phyloP scores from a whole-genome alignment of 2,113 vertebrate species.

The Engraulis encrasicolus region DNA sequence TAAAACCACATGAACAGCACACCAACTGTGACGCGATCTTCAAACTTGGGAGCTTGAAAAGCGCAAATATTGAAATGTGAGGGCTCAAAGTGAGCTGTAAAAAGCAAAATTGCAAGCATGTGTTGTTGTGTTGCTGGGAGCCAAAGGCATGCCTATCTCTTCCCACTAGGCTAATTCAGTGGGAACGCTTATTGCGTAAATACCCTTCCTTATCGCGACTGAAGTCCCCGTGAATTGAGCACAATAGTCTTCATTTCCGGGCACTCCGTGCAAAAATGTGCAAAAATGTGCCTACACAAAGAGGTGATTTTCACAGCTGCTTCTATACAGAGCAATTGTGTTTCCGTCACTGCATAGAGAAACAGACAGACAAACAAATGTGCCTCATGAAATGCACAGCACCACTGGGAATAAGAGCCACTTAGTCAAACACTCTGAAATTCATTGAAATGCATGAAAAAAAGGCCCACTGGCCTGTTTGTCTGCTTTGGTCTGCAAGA shows the following conservation, averaged over 20 bases:
- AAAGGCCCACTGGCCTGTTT: not conserved
- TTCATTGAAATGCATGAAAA: not conserved
- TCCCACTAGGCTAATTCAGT: not conserved
- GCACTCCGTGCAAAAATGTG: no score
- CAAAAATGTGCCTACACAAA: not conserved
- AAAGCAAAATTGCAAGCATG: conserved; percentile 68
- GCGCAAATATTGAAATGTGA: conserved; percentile 62
- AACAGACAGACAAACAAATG: not conserved
- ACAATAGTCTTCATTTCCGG: not conserved
- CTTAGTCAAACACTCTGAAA: not conserved
- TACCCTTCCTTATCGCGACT: not conserved
- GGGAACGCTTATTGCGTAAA: not conserved
- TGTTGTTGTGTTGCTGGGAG: conserved; percentile 55
- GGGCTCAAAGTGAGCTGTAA: conserved; percentile 62
- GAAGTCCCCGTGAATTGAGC: not conserved
- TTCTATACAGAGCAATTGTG: not conserved
- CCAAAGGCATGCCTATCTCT: conserved; percentile 42
- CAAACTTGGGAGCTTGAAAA: conserved; percentile 60
- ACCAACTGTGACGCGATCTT: conserved; percentile 66
- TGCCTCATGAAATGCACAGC: not conserved
- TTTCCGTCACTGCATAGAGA: not conserved
- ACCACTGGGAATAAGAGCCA: not conserved
- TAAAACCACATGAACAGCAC: conserved; percentile 62
- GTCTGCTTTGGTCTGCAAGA: not conserved
- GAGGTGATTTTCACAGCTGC: not conserved